A percentile compares a stretch with the other conserved stretches of the same genome.
phyloP scores from a whole-genome alignment of 2,113 vertebrate genomes.

The Aleadryas rufinucha region DNA sequence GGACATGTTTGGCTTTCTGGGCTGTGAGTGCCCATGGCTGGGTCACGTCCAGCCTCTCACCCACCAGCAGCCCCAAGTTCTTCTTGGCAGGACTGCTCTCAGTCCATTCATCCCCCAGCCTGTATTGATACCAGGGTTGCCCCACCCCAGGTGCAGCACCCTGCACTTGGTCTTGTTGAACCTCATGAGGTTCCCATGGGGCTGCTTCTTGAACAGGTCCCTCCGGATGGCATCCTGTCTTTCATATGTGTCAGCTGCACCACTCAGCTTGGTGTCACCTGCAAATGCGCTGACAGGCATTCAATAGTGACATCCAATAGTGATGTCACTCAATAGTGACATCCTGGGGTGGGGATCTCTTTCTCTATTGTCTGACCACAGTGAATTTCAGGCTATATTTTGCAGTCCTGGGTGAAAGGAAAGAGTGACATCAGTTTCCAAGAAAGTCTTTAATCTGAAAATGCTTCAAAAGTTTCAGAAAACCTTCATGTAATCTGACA shows the following conservation, averaged over 20 bases:
- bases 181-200: background rate
- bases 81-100: background rate
- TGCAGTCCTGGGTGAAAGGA: background rate
- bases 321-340: background rate
- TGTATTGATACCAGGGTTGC: background rate
- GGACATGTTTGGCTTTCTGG: fast-evolving
- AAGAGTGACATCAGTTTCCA: background rate
- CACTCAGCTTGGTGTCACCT: background rate
- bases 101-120: fast-evolving
- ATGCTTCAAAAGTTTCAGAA: slow-evolving; percentile 1
- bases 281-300: background rate
- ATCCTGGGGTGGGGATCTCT: background rate
- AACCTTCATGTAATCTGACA: slow-evolving; percentile 14
- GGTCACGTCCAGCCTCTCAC: background rate
- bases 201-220: background rate
- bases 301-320: background rate
- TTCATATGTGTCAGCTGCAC: background rate
- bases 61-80: background rate
- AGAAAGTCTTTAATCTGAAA: slow-evolving; percentile 14
- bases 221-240: background rate
- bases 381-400: background rate
- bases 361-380: background rate
- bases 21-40: fast-evolving
- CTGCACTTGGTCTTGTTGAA: background rate
- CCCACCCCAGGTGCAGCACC: background rate